These are phyloP conservation scores for Eptesicus fuscus DNA, from an alignment of 2,113 vertebrate species.

Conservation along the genomic window DNA sequence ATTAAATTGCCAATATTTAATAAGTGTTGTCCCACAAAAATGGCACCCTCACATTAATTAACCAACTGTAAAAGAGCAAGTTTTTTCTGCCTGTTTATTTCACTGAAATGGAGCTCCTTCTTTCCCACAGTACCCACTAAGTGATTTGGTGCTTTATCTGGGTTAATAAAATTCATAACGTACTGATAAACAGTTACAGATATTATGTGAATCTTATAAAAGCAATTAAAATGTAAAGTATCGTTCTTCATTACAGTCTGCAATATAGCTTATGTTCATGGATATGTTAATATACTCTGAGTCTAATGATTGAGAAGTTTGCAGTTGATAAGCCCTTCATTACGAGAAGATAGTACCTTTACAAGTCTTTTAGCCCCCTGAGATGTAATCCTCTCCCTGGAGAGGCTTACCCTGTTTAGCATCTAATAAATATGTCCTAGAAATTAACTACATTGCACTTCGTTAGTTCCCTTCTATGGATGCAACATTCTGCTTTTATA, in stretches of 20 bases:
- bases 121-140: neutral
- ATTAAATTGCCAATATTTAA: conserved; percentile 21
- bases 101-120: neutral
- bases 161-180: conserved; percentile 10
- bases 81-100: neutral
- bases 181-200: neutral
- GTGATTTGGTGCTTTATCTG: neutral
- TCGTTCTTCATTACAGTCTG: conserved; percentile 27
- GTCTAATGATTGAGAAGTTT: conserved; percentile 57
- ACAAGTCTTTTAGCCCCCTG: neutral
- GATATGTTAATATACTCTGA: conserved; percentile 32
- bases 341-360: conserved; percentile 23
- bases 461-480: neutral
- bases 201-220: conserved; percentile 38
- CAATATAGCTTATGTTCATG: conserved; percentile 64
- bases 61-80: neutral
- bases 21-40: neutral
- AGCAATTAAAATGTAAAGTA: conserved; percentile 23
- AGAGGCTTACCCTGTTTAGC: conserved; percentile 38
- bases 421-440: conserved; percentile 40
- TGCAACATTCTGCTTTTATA: neutral
- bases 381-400: neutral
- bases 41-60: neutral
- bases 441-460: conserved; percentile 17
- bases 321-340: conserved; percentile 29